Evolutionary conservation across 2,888 invertebrate species (phyloP), one percentile per base, ranked within the genome.

Genomic region (Lordiphosa andalusiaca): DNA sequence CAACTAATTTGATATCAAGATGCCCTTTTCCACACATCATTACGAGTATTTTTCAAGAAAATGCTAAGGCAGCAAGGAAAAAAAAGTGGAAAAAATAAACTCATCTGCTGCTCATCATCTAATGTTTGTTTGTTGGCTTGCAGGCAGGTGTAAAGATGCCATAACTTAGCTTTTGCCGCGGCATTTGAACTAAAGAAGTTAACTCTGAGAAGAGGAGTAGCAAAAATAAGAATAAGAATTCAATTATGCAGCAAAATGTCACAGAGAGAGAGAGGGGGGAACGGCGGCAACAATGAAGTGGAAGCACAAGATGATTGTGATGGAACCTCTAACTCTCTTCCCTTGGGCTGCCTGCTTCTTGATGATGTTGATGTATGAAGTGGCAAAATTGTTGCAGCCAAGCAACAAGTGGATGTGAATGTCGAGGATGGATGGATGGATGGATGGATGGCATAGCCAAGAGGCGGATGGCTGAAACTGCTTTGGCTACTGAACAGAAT

Each of bases 111-210:
- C n/a, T n/a, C n/a, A n/a, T n/a, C 33, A 49, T 50, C 47, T 36
- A 12, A 52, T 69, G 51, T 59, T 60, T 46, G 46, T 55, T 47
- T 64, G 38, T 30, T 23, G 4, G 37, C 40, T 54, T 54, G 38
- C 25, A 68, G 67, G 84, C 85, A 85, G 73, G 82, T 80, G 84
- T 77, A 74, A 80, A 84, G 75, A 73, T 77, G 82, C 82, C 85
- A 86, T 86, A 85, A 85, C 87, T 80, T 67, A 73, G 49, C 44
- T 50, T 48, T 51, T 61, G 55, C 62, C 56, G 48, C 57, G 62
- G 57, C 58, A 41, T 48, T 73, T 53, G 49, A 49, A 64, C 53
- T 66, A 60, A 44, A 44, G 66, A 60, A 59, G 48, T 60, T 53
- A 49, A 56, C 38, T 25, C 30, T 39, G 23, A 38, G 25, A 33